Base-by-base conservation (phyloP, 2,888 invertebrate species). In the Cenopis cana region DNA sequence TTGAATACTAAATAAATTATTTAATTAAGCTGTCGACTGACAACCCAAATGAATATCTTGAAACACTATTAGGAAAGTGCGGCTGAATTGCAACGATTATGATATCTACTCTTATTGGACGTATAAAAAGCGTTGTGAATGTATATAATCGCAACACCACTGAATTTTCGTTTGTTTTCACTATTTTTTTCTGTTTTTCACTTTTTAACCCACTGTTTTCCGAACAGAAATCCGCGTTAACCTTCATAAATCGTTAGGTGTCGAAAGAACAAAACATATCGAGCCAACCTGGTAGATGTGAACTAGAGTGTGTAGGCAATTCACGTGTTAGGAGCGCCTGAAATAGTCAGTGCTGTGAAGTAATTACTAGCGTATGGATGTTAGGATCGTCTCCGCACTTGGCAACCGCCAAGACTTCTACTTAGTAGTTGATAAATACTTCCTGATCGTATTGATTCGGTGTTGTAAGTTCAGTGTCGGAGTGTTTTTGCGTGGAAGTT, bases 281-380 rank as follows among this genome's bases (percentile, higher is more conserved):
- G 81, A 81, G 79, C 77, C 82, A 75, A 81, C 81, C 82, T 81
- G 83, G 78, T 79, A 80, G 82, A 81, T 81, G 85, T 91, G 92
- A 91, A 88, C 89, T 90, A 89, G 89, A 88, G 80, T 86, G 87
- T 85, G 85, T 80, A 84, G 81, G 84, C 84, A 82, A 85, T 88
- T 86, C 85, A 86, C 84, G 82, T 84, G 85, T 79, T 82, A 78
- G 80, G 80, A 78, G 57, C 84, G 88, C 83, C 87, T 89, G 89
- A 90, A 92, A 89, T 87, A 89, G 84, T 87, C 87, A 87, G 85
- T 88, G 84, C 85, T 82, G 73, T 81, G 74, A 68, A 81, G 83
- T 85, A 87, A 90, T 89, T 89, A 88, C 85, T 80, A 78, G 79
- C 81, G 87, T 82, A 78, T 83, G 77, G 79, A 79, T 82, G 81